Percentiles rank a stretch among this genome's conserved stretches.
These are phyloP conservation scores for Scaptomyza montana DNA, from an alignment of 1,140 invertebrate genomes.

Conservation along the genomic window DNA sequence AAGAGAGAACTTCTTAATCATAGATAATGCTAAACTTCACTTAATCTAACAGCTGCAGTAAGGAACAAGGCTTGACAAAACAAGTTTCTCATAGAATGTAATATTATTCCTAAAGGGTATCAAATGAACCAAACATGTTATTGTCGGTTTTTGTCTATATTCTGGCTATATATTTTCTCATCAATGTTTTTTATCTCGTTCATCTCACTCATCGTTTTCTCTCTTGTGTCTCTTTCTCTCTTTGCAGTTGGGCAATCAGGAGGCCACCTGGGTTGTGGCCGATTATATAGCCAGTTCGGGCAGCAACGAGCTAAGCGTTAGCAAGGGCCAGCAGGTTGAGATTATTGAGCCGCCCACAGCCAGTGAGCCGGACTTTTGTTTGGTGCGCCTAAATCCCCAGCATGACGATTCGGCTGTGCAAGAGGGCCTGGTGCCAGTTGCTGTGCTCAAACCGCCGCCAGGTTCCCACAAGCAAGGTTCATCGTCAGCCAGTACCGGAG, in stretches of 20 bases:
- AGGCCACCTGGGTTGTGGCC: constrained; percentile 94
- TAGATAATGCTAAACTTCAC: no score
- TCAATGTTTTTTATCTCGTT: constrained; percentile 1
- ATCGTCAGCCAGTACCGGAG: constrained; percentile 8
- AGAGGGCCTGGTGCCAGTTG: constrained; percentile 93
- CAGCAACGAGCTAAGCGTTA: constrained; percentile 90
- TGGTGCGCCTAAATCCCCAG: constrained; percentile 85
- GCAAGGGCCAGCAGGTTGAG: constrained; percentile 96
- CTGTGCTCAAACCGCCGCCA: constrained; percentile 91
- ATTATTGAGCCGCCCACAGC: constrained; percentile 89
- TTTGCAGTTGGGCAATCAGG: constrained; percentile 87
- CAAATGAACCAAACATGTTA: no score
- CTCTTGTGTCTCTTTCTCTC: constrained; percentile 21
- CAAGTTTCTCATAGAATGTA: no score
- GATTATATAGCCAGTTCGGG: constrained; percentile 90
- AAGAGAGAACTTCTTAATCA: no score
- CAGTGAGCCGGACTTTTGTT: constrained; percentile 86
- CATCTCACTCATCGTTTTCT: constrained; percentile 4
- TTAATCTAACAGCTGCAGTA: no score
- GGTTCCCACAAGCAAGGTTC: constrained; percentile 83
- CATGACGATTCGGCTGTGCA: constrained; percentile 86
- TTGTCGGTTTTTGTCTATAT: no score
- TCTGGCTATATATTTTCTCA: constrained; percentile 10
- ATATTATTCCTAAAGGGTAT: background rate
- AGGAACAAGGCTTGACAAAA: no score